phyloP scores from a whole-genome alignment of 1,140 invertebrate genomes.

The Hyles euphorbiae region DNA sequence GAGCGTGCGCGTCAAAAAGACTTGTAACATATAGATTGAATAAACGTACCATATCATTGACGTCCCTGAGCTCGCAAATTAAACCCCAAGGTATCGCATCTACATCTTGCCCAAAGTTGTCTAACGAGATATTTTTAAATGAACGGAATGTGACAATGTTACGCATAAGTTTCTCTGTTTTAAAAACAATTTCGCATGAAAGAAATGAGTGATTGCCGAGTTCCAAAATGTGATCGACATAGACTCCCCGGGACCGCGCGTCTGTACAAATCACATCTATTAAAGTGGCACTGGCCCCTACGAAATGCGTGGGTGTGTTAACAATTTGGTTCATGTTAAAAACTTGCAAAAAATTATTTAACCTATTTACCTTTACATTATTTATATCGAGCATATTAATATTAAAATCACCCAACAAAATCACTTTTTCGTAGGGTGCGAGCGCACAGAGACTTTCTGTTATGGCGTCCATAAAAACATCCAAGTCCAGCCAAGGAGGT shows the following conservation, averaged over 20 bases:
- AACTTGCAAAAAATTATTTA: not conserved
- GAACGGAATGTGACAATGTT: not conserved
- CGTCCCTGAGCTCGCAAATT: slow-evolving; percentile 3
- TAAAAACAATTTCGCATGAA: slow-evolving; percentile 9
- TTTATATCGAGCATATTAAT: not conserved
- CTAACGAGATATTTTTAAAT: slow-evolving; percentile 11
- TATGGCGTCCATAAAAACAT: not conserved
- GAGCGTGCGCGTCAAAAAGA: slow-evolving; percentile 29
- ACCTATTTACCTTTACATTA: slow-evolving; percentile 3
- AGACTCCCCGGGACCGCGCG: not conserved
- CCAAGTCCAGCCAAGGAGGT: not conserved
- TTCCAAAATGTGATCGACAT: slow-evolving; percentile 1
- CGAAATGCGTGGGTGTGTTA: slow-evolving; percentile 8
- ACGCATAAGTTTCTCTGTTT: slow-evolving; percentile 9
- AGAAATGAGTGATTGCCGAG: slow-evolving; percentile 2
- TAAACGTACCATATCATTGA: slow-evolving; percentile 6
- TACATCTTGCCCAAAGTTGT: slow-evolving; percentile 15
- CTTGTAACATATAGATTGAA: slow-evolving; percentile 15
- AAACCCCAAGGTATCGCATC: slow-evolving; percentile 12
- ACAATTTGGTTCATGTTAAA: slow-evolving; percentile 4
- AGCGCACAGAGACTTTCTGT: slow-evolving; percentile 13
- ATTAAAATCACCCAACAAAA: too few species aligned
- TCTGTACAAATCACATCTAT: not conserved
- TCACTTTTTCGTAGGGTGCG: not conserved
- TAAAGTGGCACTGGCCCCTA: slow-evolving; percentile 2